These are phyloP conservation scores for Epizoanthus scotinus DNA, from an alignment of 92 coral and sea anemone genomes.

Conservation along the genomic window DNA sequence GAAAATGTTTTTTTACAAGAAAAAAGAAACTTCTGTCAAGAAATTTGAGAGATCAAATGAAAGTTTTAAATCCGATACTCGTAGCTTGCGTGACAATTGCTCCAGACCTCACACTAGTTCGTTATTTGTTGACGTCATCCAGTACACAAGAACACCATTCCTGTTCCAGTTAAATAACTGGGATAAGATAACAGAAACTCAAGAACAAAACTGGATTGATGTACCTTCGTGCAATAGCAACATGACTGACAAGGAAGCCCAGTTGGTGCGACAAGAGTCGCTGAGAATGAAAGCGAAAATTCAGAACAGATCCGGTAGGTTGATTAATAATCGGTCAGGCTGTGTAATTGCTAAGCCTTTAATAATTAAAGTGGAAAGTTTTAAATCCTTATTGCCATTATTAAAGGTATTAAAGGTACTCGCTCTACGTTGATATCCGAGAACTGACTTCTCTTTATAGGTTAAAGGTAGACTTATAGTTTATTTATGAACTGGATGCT, in stretches of 20 bases:
- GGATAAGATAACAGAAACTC: not conserved
- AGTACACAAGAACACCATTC: not conserved
- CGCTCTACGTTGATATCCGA: too few species aligned
- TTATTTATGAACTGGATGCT: not conserved
- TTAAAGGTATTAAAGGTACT: too few species aligned
- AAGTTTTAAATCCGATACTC: too few species aligned
- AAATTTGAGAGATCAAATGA: too few species aligned
- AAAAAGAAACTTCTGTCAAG: too few species aligned
- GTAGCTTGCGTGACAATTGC: too few species aligned
- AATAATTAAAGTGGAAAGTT: not conserved
- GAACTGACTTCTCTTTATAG: too few species aligned
- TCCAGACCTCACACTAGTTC: too few species aligned
- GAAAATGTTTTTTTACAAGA: too few species aligned
- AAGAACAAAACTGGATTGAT: not conserved
- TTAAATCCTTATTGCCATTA: not conserved
- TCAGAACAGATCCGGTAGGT: constrained; percentile 56
- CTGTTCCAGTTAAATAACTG: not conserved
- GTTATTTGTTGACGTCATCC: not conserved
- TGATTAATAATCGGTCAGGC: not conserved
- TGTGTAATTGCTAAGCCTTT: not conserved
- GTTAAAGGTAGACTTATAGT: not conserved
- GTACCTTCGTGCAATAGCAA: not conserved
- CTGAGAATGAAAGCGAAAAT: constrained; percentile 45
- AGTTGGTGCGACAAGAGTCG: constrained; percentile 57
- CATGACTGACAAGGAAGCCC: constrained; percentile 38